Evolutionary conservation across 2,888 invertebrate species (phyloP).

Genomic region (Willowsia nigromaculata): DNA sequence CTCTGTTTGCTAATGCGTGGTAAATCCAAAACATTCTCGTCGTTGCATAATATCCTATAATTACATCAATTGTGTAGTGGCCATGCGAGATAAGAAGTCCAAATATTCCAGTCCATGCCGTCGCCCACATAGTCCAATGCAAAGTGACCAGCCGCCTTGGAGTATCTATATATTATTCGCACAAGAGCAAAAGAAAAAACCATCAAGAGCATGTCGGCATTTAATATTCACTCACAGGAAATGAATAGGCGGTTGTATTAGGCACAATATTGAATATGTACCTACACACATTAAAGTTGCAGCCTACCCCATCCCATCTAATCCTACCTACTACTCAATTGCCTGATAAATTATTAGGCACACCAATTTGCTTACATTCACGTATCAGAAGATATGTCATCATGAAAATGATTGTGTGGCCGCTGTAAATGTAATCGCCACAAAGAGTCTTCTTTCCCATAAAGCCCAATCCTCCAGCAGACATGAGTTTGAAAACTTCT

Average conservation of each 20-base stretch:
- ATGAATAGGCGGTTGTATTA: background rate
- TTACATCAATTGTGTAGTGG: slow-evolving; percentile 82
- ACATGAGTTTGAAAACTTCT: slow-evolving; percentile 80
- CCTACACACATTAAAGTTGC: background rate
- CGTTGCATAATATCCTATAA: slow-evolving; percentile 82
- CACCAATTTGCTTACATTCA: slow-evolving; percentile 79
- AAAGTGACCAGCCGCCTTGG: slow-evolving; percentile 80
- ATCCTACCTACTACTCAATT: background rate
- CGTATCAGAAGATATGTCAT: slow-evolving; percentile 80
- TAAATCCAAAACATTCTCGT: slow-evolving; percentile 82
- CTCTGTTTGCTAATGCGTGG: slow-evolving; percentile 81
- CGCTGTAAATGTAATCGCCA: slow-evolving; percentile 80
- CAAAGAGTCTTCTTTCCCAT: slow-evolving; percentile 79
- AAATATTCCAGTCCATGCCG: slow-evolving; percentile 80
- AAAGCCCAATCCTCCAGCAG: slow-evolving; percentile 80
- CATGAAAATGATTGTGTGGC: slow-evolving; percentile 82
- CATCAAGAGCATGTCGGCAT: background rate
- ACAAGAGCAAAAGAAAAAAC: background rate
- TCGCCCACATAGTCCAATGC: slow-evolving; percentile 80
- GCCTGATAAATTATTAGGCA: background rate
- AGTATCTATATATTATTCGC: too few relatives aligned
- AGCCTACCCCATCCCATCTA: background rate
- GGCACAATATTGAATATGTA: background rate
- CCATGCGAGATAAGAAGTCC: slow-evolving; percentile 81
- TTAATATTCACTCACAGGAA: slow-evolving; percentile 46